phyloP scores from a whole-genome alignment of 2,797 vertebrate genomes.

The Lepus oiostolus region DNA sequence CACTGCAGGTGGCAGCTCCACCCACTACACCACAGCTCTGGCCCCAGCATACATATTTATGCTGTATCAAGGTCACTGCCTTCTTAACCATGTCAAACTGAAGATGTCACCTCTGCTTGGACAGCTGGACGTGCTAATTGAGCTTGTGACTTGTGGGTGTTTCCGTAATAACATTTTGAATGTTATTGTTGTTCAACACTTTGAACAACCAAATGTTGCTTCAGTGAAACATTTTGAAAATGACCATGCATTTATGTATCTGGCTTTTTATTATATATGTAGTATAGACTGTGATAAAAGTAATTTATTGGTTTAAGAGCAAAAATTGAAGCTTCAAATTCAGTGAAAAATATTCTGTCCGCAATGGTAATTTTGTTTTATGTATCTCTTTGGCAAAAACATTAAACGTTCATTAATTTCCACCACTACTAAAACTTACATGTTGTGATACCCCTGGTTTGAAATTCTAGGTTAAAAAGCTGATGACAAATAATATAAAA shows the following conservation, averaged over 20 bases:
- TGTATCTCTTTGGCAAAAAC: neutral
- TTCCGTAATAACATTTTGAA: too few relatives aligned
- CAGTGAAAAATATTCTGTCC: neutral
- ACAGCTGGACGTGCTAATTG: too few relatives aligned
- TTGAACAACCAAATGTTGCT: too few relatives aligned
- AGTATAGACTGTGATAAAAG: neutral
- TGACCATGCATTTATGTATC: neutral
- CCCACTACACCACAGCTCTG: too few relatives aligned
- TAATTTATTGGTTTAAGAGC: neutral
- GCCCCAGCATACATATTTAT: too few relatives aligned
- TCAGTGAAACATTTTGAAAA: too few relatives aligned
- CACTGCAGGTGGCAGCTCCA: too few relatives aligned
- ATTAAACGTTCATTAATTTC: neutral
- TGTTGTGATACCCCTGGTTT: neutral
- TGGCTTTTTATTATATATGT: neutral
- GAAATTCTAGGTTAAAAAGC: conserved; percentile 39
- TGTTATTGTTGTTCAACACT: too few relatives aligned
- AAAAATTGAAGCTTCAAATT: conserved; percentile 9
- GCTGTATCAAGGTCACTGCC: too few relatives aligned
- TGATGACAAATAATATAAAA: conserved; percentile 52
- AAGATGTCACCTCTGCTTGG: too few relatives aligned
- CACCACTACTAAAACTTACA: conserved; percentile 9
- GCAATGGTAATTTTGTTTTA: neutral
- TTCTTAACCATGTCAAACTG: too few relatives aligned
- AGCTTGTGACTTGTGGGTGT: too few relatives aligned